Evolutionary conservation across 2,113 vertebrate species (phyloP), one percentile per base, ranked within the genome.

Genomic region (Amazona vittata): DNA sequence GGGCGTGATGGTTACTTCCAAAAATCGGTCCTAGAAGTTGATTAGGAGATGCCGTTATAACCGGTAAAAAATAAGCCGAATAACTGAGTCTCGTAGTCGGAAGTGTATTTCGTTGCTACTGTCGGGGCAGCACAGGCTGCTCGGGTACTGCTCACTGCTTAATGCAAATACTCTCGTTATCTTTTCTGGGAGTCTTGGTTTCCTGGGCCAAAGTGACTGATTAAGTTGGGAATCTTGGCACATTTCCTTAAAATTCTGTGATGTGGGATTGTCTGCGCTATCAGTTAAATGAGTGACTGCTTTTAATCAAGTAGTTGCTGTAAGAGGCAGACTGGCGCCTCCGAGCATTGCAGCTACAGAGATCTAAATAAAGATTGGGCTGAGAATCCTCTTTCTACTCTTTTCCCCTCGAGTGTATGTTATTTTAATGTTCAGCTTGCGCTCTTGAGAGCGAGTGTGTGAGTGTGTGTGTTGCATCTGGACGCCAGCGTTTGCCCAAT

Each of bases 401-500:
- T 70, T 71, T 95, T 95, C 20, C 88, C 71, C 96, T 80, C 3
- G 86, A 92, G 95, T 68, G 91, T 91, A 41, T 96, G 97, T 97
- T 97, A 53, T 97, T 97, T 97, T 96, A 90, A 95, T 94, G 95
- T 97, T 97, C 94, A 73, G 81, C 96, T 89, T 96, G 96, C 5
- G 68, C 91, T 91, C 94, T 71, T 29, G 79, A 93, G 96, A 94
- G 93, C 16, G 50, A 87, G 92, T 90, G 88, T 83, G 95, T 94
- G 97, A 96, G 97, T 65, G 55, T 96, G 97, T 97, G 98, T 97
- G 97, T 98, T 96, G 98, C 98, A 99, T 99, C 99, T 99, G 99
- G 98, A 98, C 98, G 97, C 98, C 99, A 98, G 98, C 98, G 98
- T 99, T 99, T 98, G 98, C 99, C 98, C 98, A 98, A 98, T 98